phyloP scores from a whole-genome alignment of 2,113 vertebrate genomes.

The Nothoprocta perdicaria region DNA sequence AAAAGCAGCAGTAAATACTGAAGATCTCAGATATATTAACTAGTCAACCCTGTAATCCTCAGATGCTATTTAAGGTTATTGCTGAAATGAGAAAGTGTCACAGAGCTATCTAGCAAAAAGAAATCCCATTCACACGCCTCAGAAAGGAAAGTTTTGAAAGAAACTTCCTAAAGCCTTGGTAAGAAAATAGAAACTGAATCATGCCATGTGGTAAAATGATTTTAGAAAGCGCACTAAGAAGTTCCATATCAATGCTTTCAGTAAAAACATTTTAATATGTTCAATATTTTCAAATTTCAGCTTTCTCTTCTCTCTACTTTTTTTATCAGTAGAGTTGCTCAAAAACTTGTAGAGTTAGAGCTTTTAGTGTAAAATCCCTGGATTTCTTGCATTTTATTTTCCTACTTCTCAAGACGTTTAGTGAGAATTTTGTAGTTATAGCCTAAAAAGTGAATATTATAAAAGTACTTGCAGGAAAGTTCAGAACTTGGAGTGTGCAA shows the following conservation, averaged over 20 bases:
- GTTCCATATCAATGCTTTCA: slow-evolving; percentile 32
- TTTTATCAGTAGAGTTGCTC: not conserved
- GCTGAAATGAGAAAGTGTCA: not conserved
- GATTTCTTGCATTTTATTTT: slow-evolving; percentile 60
- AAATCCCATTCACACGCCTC: slow-evolving; percentile 31
- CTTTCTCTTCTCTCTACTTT: slow-evolving; percentile 15
- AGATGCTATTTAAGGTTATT: not conserved
- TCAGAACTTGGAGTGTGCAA: not conserved
- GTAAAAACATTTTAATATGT: not conserved
- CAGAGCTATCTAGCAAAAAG: slow-evolving; percentile 20
- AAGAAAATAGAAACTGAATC: slow-evolving; percentile 44
- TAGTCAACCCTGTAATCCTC: not conserved
- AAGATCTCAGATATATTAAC: not conserved
- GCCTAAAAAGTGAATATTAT: slow-evolving; percentile 47
- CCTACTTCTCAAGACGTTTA: slow-evolving; percentile 59
- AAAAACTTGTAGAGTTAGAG: not conserved
- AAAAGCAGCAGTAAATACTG: slow-evolving; percentile 9
- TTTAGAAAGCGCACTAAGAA: slow-evolving; percentile 29
- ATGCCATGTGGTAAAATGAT: slow-evolving; percentile 29
- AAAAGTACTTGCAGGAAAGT: slow-evolving; percentile 58
- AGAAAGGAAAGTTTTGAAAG: not conserved
- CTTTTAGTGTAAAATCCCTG: slow-evolving; percentile 56
- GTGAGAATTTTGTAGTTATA: slow-evolving; percentile 48
- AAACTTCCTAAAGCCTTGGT: slow-evolving; percentile 4
- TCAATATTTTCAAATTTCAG: slow-evolving; percentile 32